Evolutionary conservation across 2,888 invertebrate species (phyloP).

Genomic region (Suillia variegata): DNA sequence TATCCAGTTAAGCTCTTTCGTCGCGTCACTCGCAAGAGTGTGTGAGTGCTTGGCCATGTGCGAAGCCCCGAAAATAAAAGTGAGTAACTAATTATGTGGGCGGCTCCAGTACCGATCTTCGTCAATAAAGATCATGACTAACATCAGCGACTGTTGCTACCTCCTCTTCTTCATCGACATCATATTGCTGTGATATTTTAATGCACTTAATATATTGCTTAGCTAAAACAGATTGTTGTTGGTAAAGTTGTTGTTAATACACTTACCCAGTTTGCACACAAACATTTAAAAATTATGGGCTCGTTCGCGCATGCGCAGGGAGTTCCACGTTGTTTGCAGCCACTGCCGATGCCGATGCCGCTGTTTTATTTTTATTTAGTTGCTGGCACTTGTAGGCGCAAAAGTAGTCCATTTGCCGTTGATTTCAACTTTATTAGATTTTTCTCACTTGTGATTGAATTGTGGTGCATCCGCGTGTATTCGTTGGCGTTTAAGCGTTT

Average conservation of each 20-base stretch:
- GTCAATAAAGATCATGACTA: background rate
- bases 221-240: background rate
- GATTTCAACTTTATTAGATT: conserved; percentile 19
- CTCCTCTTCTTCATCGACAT: background rate
- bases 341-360: conserved; percentile 19
- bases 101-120: conserved; percentile 16
- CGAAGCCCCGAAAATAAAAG: too few relatives aligned
- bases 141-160: background rate
- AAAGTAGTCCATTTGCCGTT: conserved; percentile 42
- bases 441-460: conserved; percentile 16
- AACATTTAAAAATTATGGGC: background rate
- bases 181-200: background rate
- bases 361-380: background rate
- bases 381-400: conserved; percentile 42
- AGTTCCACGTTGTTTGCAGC: conserved; percentile 13
- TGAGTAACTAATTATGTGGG: conserved; percentile 21
- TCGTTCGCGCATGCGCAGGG: background rate
- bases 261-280: conserved; percentile 1
- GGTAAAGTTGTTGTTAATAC: background rate
- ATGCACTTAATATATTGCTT: background rate
- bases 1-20: too few relatives aligned
- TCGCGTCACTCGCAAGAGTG: too few relatives aligned
- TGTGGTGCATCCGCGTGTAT: conserved; percentile 29
- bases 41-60: too few relatives aligned
- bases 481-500: background rate